Percentiles rank a stretch among this genome's conserved stretches.
These are phyloP conservation scores for Idaea biselata DNA, from an alignment of 2,888 invertebrate species.

Conservation along the genomic window DNA sequence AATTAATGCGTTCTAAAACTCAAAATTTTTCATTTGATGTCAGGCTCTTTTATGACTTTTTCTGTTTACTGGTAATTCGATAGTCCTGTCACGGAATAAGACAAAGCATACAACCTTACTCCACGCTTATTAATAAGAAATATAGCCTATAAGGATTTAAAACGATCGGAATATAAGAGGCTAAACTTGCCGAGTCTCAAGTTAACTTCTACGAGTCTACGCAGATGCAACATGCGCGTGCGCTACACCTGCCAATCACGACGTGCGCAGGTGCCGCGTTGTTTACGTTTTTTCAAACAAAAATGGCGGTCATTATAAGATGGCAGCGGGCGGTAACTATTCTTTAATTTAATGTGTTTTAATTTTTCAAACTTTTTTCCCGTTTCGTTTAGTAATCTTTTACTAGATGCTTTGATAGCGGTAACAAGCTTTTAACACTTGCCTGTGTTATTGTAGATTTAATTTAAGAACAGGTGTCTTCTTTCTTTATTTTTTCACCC, in stretches of 20 bases:
- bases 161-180: too few relatives aligned
- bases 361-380: conserved; percentile 6
- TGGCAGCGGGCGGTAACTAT: conserved; percentile 15
- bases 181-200: background rate
- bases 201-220: conserved; percentile 17
- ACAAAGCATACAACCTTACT: too few relatives aligned
- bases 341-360: conserved; percentile 14
- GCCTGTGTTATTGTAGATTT: conserved; percentile 5
- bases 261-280: conserved; percentile 66
- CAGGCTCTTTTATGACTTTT: too few relatives aligned
- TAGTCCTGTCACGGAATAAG: too few relatives aligned
- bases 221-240: conserved; percentile 50
- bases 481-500: too few relatives aligned
- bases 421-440: background rate
- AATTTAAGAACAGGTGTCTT: conserved; percentile 2
- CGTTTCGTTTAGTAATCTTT: conserved; percentile 3
- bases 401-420: conserved; percentile 2
- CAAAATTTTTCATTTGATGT: too few relatives aligned
- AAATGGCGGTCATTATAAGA: conserved; percentile 23
- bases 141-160: too few relatives aligned
- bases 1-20: too few relatives aligned
- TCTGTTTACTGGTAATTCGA: too few relatives aligned
- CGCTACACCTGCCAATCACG: conserved; percentile 74
- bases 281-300: conserved; percentile 67
- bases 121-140: too few relatives aligned